Evolutionary conservation across 2,797 vertebrate species (phyloP), one percentile per base, ranked within the genome.

Genomic region (Poeciliopsis presidionis): DNA sequence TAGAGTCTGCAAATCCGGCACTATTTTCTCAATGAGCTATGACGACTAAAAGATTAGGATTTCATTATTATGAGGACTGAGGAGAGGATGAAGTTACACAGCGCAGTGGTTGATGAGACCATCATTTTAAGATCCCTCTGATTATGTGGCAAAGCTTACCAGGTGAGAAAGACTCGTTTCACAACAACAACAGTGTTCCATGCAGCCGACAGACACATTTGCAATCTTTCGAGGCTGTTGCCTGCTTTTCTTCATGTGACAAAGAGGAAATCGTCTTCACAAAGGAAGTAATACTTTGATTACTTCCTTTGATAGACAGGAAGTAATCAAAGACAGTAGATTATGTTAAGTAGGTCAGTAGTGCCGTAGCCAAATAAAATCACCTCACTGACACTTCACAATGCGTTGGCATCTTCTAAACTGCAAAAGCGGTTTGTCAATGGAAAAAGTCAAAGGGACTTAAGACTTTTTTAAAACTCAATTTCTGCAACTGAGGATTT

Each of bases 11-110:
- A 80, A 81, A 84, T 53, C 16, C 25, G 72, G 80, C 49, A 84
- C 85, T 77, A 80, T 4, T 1, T 72, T 71, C 76, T 76, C 73
- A 81, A 83, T 88, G 81, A 88, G 70, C 71, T 75, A 69, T 84
- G 79, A 46, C 81, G 41, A 3, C 73, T 25, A 79, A 75, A 11
- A 77, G 53, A 83, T 71, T 22, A 75, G 25, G 39, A 73, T 84
- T 77, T 72, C 22, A 73, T 80, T 36, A 7, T 81, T 8, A 71
- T 71, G 57, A 39, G 77, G 76, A 71, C 70, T 41, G 69, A 80
- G 76, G 20, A 20, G 18, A 74, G 11, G 28, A 2, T 20, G 59
- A 45, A 13, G 39, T 47, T 57, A 67, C 46, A 63, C n/a, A 36
- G 3, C 5, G 4, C 1, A 30, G 11, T 16, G 0, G 3, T 16